phyloP scores from a whole-genome alignment of 23 tunicate genomes.

The Ciona savignyi region DNA sequence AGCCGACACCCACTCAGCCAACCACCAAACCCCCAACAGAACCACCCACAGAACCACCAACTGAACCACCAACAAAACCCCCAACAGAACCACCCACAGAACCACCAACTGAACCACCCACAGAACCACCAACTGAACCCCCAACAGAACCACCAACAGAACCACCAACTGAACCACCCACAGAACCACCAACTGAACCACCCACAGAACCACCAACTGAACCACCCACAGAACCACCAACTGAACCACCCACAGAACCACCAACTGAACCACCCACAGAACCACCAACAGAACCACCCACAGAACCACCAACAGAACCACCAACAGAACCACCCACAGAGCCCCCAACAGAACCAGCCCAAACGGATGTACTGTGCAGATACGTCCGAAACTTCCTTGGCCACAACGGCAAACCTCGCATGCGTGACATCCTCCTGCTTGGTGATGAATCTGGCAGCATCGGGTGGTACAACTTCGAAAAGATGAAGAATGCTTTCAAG shows the following conservation, averaged over 20 bases:
- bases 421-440: conserved; percentile 63
- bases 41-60: too few relatives aligned
- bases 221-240: not conserved
- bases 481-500: conserved; percentile 68
- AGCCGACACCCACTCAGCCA: not conserved
- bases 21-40: too few relatives aligned
- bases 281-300: not conserved
- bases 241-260: not conserved
- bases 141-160: not conserved
- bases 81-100: not conserved
- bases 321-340: too few relatives aligned
- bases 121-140: not conserved
- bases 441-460: conserved; percentile 94
- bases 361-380: conserved; percentile 51
- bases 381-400: conserved; percentile 53
- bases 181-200: not conserved
- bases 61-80: not conserved
- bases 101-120: not conserved
- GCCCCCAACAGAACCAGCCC: not conserved
- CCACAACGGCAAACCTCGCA: conserved; percentile 16
- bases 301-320: not conserved
- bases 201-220: not conserved
- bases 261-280: not conserved
- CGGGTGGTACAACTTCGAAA: conserved; percentile 84
- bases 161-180: not conserved